phyloP scores from a whole-genome alignment of 2,113 vertebrate genomes.

The Phalacrocorax brasilianus region DNA sequence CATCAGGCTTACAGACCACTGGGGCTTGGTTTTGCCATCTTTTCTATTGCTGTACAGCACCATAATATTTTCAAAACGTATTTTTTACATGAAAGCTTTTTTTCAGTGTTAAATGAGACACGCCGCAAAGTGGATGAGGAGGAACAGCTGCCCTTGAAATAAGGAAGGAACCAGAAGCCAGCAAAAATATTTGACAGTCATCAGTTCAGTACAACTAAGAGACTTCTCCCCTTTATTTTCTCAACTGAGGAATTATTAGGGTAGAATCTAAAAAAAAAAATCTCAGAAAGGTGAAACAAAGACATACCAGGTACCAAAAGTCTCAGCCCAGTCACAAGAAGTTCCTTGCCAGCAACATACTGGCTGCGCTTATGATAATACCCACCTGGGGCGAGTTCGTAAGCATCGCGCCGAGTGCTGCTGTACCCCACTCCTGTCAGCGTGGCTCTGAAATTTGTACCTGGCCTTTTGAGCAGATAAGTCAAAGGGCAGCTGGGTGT shows the following conservation, averaged over 20 bases:
- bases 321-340: not conserved
- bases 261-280: not conserved
- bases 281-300: not conserved
- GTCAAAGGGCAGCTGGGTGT: not conserved
- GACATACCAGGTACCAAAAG: not conserved
- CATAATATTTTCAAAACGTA: not conserved
- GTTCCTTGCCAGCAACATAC: not conserved
- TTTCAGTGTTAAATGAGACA: not conserved
- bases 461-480: not conserved
- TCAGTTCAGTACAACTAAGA: not conserved
- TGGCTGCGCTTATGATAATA: not conserved
- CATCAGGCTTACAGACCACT: not conserved
- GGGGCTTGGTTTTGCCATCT: not conserved
- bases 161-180: not conserved
- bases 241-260: not conserved
- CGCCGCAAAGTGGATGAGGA: not conserved
- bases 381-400: accelerated
- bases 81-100: not conserved
- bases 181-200: not conserved
- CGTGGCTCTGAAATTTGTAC: not conserved
- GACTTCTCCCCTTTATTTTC: not conserved
- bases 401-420: accelerated
- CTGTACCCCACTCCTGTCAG: not conserved
- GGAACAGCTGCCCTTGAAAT: not conserved
- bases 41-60: not conserved